A percentile compares a stretch with the other conserved stretches of the same genome.
phyloP scores from a whole-genome alignment of 2,113 vertebrate genomes.

The Picathartes gymnocephalus region DNA sequence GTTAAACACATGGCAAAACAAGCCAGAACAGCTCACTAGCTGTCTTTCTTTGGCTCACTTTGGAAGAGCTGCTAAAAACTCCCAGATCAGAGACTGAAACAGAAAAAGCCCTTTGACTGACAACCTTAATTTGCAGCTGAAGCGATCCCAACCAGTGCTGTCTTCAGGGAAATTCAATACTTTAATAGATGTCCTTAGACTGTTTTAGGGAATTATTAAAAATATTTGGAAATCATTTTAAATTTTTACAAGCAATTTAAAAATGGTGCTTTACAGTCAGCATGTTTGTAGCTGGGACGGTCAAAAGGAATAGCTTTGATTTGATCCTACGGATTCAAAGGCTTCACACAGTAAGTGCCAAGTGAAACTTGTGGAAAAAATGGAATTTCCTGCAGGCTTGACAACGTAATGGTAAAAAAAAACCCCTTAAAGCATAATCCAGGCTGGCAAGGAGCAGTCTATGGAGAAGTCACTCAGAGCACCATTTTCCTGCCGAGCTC shows the following conservation, averaged over 20 bases:
- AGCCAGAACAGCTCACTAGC: not conserved
- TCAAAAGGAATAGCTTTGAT: not conserved
- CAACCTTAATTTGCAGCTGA: constrained; percentile 13
- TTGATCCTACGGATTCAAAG: not conserved
- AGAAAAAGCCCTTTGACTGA: not conserved
- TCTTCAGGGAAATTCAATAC: not conserved
- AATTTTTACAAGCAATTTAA: not conserved
- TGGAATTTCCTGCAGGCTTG: not conserved
- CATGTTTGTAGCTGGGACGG: not conserved
- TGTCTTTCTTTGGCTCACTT: not conserved
- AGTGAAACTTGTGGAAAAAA: not conserved
- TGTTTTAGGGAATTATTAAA: not conserved
- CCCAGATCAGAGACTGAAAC: not conserved
- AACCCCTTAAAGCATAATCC: not conserved
- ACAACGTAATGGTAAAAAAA: not conserved
- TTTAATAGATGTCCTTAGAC: constrained; percentile 10
- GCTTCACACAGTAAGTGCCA: not conserved
- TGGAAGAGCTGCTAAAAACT: not conserved
- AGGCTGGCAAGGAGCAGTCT: not conserved
- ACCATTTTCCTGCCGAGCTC: not conserved
- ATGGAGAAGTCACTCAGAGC: not conserved
- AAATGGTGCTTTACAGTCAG: not conserved
- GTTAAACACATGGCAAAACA: constrained; percentile 27
- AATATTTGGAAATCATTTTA: not conserved
- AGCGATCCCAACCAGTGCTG: not conserved